Percentiles rank a stretch among this genome's conserved stretches.
Conservation (phyloP, 2,797 vertebrate genomes). For the Syndactyla subalaris region DNA sequence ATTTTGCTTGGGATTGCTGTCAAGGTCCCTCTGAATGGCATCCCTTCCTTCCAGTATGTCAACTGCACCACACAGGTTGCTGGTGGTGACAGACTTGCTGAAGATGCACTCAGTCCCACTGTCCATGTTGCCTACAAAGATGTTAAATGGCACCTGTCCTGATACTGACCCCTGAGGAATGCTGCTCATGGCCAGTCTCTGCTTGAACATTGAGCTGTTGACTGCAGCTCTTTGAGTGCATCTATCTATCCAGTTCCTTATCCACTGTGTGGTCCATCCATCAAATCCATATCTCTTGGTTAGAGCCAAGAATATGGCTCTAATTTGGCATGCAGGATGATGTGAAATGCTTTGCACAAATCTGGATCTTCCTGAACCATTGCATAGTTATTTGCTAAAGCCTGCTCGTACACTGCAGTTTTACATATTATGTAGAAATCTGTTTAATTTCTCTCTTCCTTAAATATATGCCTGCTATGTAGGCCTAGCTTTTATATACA, state of each 20-base stretch:
- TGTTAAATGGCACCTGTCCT: background rate
- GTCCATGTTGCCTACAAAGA: background rate
- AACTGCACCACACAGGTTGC: background rate
- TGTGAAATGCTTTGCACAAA: background rate
- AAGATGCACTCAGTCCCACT: background rate
- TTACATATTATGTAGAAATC: background rate
- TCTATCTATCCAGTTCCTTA: background rate
- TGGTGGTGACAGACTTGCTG: background rate
- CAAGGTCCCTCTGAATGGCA: background rate
- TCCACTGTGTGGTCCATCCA: background rate
- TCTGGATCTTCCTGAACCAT: background rate
- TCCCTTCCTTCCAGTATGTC: background rate
- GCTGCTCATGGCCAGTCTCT: fast-evolving
- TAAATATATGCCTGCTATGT: background rate
- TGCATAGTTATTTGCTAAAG: background rate
- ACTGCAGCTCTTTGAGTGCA: background rate
- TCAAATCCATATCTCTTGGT: background rate
- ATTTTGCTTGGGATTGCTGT: background rate
- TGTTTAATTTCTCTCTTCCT: background rate
- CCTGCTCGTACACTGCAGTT: background rate
- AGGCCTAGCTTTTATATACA: background rate
- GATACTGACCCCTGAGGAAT: background rate
- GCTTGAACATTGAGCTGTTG: background rate
- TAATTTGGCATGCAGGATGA: too few species aligned
- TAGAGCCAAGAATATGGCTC: background rate